Percentiles rank a stretch among this genome's conserved stretches.
These are phyloP conservation scores for Lasioglossum lativentre DNA, from an alignment of 2,888 invertebrate genomes.

Conservation along the genomic window DNA sequence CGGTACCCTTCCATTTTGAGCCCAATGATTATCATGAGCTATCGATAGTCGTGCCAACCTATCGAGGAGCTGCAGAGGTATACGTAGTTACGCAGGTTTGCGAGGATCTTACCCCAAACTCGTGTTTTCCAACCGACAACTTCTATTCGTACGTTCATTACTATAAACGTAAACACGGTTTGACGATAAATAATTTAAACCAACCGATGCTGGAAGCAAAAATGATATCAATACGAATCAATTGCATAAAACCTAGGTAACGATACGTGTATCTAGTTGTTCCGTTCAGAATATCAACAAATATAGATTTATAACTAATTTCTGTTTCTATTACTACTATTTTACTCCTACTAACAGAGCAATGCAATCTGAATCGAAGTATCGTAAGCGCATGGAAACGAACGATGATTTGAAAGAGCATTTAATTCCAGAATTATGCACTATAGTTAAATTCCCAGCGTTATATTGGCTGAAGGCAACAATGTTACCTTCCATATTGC, in stretches of 20 bases:
- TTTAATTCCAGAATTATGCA: conserved; percentile 95
- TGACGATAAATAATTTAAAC: conserved; percentile 87
- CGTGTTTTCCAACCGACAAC: conserved; percentile 88
- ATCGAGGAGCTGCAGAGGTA: conserved; percentile 85
- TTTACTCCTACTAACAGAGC: conserved; percentile 78
- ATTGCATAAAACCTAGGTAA: conserved; percentile 87
- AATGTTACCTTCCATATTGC: conserved; percentile 93
- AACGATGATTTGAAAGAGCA: conserved; percentile 88
- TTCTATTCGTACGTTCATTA: conserved; percentile 90
- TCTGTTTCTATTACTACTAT: conserved; percentile 33
- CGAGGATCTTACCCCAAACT: conserved; percentile 88
- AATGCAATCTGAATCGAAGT: conserved; percentile 77
- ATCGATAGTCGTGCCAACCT: conserved; percentile 95
- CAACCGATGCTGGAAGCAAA: conserved; percentile 95
- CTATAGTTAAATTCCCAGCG: conserved; percentile 89
- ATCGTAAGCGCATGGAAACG: conserved; percentile 83
- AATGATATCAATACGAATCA: conserved; percentile 87
- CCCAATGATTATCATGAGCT: conserved; percentile 88
- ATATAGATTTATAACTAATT: conserved; percentile 3
- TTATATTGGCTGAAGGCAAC: conserved; percentile 94
- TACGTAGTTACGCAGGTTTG: conserved; percentile 91
- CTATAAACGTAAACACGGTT: conserved; percentile 90
- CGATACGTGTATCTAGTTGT: background rate
- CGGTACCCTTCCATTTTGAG: conserved; percentile 85
- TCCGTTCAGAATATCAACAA: background rate